Base-by-base conservation (phyloP, 2,888 invertebrate species). In the Xylophagus ater region DNA sequence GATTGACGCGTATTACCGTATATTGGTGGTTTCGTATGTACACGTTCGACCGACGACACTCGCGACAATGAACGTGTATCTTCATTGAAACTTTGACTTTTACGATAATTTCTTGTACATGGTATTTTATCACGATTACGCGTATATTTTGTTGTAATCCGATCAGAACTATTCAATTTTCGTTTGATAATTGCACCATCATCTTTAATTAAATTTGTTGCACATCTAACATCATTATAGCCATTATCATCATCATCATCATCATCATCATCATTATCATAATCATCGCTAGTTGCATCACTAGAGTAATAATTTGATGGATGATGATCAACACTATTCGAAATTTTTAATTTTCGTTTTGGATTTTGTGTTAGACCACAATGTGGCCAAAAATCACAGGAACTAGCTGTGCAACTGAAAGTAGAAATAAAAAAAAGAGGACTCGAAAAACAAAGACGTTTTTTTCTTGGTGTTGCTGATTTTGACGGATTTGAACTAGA, bases 381-480 rank as follows among this genome's bases (percentile, higher is more conserved):
- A 24, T 60, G 54, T 12, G 77, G 75, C 77, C 76, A 77, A 59
- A 73, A 76, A 49, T 74, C 72, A 52, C 76, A 76, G 9, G 70
- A 69, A 44, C 66, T 69, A 34, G 69, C 66, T 50, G 65, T 71
- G 54, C 72, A 73, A 23, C 67, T 50, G 46, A 47, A 45, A 47
- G 43, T 44, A 39, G 17, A 43, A 44, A 42, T 34, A 39, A 38
- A 43, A 45, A 37, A 36, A 34, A 38, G 37, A 43, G 40, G 26
- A 32, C 34, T 44, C 41, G 43, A 37, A 41, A 43, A n/a, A n/a
- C n/a, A n/a, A n/a, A n/a, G n/a, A n/a, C 18, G 24, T 4, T 24
- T 4, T 24, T 24, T 7, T 21, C 21, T 21, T 8, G 5, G 4
- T 9, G 24, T 24, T n/a, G 9, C 24, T 24, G 24, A 21, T 21